Evolutionary conservation across 1,140 invertebrate species (phyloP), one percentile per base, ranked within the genome.

Genomic region (Amphibalanus amphitrite): DNA sequence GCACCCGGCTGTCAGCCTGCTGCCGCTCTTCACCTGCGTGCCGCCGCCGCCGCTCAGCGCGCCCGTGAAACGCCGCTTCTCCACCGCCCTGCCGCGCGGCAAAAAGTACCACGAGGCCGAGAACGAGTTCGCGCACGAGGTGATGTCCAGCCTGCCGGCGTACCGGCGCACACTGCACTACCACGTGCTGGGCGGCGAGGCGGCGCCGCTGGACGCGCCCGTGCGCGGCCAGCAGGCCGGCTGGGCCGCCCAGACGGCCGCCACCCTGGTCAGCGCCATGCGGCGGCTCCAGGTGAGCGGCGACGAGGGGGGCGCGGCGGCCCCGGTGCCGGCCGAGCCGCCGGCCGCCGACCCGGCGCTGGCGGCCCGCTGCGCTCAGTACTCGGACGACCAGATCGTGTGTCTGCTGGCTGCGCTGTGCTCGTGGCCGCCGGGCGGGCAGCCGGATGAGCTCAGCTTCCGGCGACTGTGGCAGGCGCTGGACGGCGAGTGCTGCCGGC

Each of bases 91-190:
- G 38, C 38, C 38, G 38, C 38, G 6, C 6, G 38, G 38, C 38
- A 38, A 38, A 17, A 38, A 38, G 38, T 38, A 8, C 38, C 38
- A 79, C 40, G 81, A 76, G 29, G 71, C 28, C 47, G 75, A 76
- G 69, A 76, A 76, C 73, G 75, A 76, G 59, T 74, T 74, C 71
- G 75, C 75, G 69, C 75, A 76, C 71, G 69, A 71, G 29, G 70
- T 76, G 26, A 40, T 76, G 64, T 33, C 72, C 13, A 74, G 74
- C 28, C 70, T 76, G 26, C 75, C 75, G 33, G 75, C 75, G 13
- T 76, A 76, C 38, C 38, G 38, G 6, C 38, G 38, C 38, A 38
- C 38, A 17, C 38, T 38, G 6, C 38, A 38, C 38, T 38, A 38
- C 38, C 38, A 38, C 38, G 38, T 38, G 38, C 38, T 38, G 38